Evolutionary conservation across 2,888 invertebrate genomes (phyloP).

Genomic region (Listrodromus nycthemerus): DNA sequence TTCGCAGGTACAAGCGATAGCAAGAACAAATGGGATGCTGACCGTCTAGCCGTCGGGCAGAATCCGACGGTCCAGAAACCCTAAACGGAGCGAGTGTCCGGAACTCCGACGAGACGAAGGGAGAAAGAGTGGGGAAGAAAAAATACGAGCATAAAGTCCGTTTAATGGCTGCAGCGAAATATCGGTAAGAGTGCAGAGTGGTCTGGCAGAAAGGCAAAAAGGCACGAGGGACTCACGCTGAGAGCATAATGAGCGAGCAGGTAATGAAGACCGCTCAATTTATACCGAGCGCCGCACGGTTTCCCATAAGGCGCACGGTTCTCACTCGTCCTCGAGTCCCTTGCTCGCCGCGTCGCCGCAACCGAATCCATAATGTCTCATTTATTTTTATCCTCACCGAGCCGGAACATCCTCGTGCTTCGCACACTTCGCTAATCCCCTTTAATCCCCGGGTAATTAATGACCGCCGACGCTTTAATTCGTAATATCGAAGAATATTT

Average conservation of each 20-base stretch:
- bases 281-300: conserved; percentile 71
- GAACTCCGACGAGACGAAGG: conserved; percentile 39
- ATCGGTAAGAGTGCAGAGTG: conserved; percentile 43
- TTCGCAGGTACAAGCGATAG: conserved; percentile 46
- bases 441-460: conserved; percentile 77
- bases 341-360: neutral
- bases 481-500: conserved; percentile 69
- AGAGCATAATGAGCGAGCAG: conserved; percentile 80
- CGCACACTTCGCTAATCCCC: conserved; percentile 73
- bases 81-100: neutral
- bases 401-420: conserved; percentile 37
- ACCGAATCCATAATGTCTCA: conserved; percentile 53
- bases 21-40: conserved; percentile 52
- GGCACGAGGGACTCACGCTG: conserved; percentile 75
- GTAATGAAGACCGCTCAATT: conserved; percentile 81
- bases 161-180: conserved; percentile 9
- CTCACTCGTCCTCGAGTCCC: conserved; percentile 32
- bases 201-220: conserved; percentile 50
- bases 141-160: conserved; percentile 33
- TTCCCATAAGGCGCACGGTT: conserved; percentile 69
- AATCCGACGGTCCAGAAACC: conserved; percentile 13
- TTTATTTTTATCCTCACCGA: conserved; percentile 19
- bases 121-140: too few species aligned
- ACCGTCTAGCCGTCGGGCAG: conserved; percentile 21
- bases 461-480: conserved; percentile 73